Base-by-base conservation (phyloP, 2,113 vertebrate species). In the Pseudorectes ferrugineus region DNA sequence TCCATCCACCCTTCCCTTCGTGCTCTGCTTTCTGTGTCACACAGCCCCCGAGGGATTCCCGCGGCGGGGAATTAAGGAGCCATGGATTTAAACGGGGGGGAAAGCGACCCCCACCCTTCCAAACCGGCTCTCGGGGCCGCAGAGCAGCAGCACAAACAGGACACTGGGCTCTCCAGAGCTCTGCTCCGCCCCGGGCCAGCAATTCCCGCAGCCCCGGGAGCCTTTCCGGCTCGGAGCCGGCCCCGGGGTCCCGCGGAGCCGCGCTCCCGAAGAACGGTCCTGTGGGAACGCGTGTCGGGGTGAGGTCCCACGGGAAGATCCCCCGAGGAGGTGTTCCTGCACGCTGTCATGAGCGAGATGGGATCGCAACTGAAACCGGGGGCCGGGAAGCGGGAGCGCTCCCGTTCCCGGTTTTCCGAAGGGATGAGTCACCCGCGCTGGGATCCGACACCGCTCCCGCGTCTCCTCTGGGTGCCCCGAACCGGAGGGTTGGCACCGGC, bases 241-340 rank as follows among this genome's bases (percentile, higher is more conserved):
- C 49, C 29, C 36, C 4, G 51, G 33, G 23, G 26, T 66, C 70
- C 62, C 45, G 0, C 58, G 9, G 6, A 77, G 68, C 42, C 58
- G 5, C 36, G 4, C 59, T 40, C 62, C 54, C 36, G 23, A 77
- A 40, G 73, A 85, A 43, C 12, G 2, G 55, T 58, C 70, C 89
- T 85, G 26, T 95, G 95, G 96, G 96, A 95, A 85, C 17, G 70
- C 45, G n/a, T 57, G 91, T 63, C 67, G 70, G 94, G 91, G 91
- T n/a, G 18, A 74, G 91, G 95, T 97, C 96, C 94, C 92, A 92
- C 45, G 96, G 95, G 96, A 97, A 95, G 92, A 91, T 96, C 49
- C 94, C 97, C 96, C 4, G 58, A 70, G 97, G 96, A 89, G 26
- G 48, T 94, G 11, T 91, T 97, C 92, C 75, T 84, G 51, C 59